phyloP scores from a whole-genome alignment of 1,140 invertebrate species.

The Ptiloglossa arizonensis region DNA sequence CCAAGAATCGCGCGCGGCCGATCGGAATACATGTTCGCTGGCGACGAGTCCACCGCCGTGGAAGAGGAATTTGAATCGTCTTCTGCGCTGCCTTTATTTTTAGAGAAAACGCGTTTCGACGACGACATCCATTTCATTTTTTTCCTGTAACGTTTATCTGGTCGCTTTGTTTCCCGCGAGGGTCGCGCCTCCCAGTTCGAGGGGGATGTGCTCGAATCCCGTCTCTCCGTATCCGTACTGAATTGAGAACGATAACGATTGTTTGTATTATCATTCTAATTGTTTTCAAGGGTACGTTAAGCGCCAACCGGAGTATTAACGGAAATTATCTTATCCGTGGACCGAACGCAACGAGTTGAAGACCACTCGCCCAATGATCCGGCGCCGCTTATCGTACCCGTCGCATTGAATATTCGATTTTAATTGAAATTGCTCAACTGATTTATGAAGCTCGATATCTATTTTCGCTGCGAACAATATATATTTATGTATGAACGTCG shows the following conservation, averaged over 20 bases:
- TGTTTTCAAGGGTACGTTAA: too few relatives aligned
- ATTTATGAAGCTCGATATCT: not conserved
- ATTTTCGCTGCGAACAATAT: not conserved
- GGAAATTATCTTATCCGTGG: not conserved
- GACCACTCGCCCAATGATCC: not conserved
- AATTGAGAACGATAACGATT: not conserved
- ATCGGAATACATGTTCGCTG: not conserved
- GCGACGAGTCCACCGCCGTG: constrained; percentile 9
- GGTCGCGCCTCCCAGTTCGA: not conserved
- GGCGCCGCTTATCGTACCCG: constrained; percentile 1
- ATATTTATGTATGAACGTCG: not conserved
- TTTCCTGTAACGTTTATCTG: constrained; percentile 6
- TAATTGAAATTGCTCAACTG: constrained; percentile 13
- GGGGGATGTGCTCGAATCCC: constrained; percentile 12
- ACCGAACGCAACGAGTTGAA: not conserved
- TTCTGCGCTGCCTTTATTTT: not conserved
- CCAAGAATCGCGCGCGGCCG: not conserved
- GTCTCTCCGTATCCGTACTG: constrained; percentile 32
- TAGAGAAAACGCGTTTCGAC: not conserved
- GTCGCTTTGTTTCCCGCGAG: constrained; percentile 1
- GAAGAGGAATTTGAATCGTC: not conserved
- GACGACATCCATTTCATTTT: constrained; percentile 2
- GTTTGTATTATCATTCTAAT: not conserved
- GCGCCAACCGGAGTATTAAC: not conserved
- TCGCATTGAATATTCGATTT: not conserved